Base-by-base conservation (phyloP, 2,113 vertebrate genomes). In the Sitta europaea region DNA sequence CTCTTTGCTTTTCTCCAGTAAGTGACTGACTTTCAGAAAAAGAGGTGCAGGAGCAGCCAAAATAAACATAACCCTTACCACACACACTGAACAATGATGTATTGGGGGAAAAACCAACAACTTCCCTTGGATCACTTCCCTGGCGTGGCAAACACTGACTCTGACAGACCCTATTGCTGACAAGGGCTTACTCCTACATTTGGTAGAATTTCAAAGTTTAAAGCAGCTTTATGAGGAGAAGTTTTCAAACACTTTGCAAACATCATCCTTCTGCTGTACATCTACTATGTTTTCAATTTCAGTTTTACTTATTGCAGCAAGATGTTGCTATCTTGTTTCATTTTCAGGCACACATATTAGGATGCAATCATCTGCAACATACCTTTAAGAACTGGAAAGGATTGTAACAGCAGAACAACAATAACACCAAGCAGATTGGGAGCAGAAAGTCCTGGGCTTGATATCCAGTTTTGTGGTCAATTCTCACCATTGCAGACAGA, bases 341-440 rank as follows among this genome's bases (percentile, higher is more conserved):
- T 93, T 95, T 89, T 59, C 77, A 78, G 33, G 77, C 53, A 72
- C 47, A 81, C 72, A 40, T 74, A 92, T 79, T 77, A 71, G 66
- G 91, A 93, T 91, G 79, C 71, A 91, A 93, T 92, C 89, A 94
- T 67, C 83, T 88, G 94, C 91, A 92, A 75, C 72, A 53, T 10
- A 77, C 53, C 90, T 92, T 67, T 77, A 90, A 83, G 61, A 89
- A 77, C 38, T 63, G 50, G 77, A 83, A 86, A 94, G 29, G 33
- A 78, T 51, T 78, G 2, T 55, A 92, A 92, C 45, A 80, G 83
- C 85, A 62, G 92, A 95, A 85, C 48, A 92, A 94, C 61, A 80
- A 83, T 50, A 88, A 74, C 17, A 38, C 1, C 4, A 65, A 92
- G 50, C 24, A 92, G 78, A 88, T 0, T n/a, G 51, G n/a, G 86